Percentiles rank a stretch among this genome's conserved stretches.
These are phyloP conservation scores for Oxyruncus cristatus DNA, from an alignment of 2,113 vertebrate species.

Conservation along the genomic window DNA sequence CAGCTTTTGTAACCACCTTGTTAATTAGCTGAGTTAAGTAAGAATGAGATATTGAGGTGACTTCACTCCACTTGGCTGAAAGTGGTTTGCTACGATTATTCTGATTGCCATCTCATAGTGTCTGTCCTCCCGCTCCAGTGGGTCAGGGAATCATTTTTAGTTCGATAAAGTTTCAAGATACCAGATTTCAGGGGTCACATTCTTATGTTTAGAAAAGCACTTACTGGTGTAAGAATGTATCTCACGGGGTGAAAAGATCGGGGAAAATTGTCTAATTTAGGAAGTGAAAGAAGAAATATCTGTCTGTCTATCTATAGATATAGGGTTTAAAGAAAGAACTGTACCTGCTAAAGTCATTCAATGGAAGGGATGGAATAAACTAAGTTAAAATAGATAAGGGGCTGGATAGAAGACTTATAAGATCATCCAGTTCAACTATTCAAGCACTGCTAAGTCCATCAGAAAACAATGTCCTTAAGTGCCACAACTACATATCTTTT, in stretches of 20 bases:
- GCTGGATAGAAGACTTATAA: neutral
- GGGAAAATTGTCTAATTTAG: neutral
- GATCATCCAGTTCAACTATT: accelerated
- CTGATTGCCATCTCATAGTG: neutral
- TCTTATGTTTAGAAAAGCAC: neutral
- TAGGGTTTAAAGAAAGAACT: neutral
- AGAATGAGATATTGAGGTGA: neutral
- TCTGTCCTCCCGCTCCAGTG: neutral
- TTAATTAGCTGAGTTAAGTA: neutral
- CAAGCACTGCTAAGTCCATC: neutral
- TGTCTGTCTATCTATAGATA: too few relatives aligned
- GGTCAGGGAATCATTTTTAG: neutral
- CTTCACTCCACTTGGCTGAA: neutral
- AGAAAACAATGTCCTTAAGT: neutral
- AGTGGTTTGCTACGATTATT: neutral
- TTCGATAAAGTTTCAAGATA: neutral
- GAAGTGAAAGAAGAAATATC: neutral
- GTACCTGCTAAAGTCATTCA: neutral
- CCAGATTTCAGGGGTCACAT: neutral
- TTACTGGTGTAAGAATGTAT: neutral
- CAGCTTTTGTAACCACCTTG: neutral
- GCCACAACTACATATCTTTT: neutral
- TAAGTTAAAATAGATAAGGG: neutral
- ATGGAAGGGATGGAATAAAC: neutral
- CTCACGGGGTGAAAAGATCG: neutral